Conservation (phyloP, 2,113 vertebrate genomes). For the Festucalex cinctus region DNA sequence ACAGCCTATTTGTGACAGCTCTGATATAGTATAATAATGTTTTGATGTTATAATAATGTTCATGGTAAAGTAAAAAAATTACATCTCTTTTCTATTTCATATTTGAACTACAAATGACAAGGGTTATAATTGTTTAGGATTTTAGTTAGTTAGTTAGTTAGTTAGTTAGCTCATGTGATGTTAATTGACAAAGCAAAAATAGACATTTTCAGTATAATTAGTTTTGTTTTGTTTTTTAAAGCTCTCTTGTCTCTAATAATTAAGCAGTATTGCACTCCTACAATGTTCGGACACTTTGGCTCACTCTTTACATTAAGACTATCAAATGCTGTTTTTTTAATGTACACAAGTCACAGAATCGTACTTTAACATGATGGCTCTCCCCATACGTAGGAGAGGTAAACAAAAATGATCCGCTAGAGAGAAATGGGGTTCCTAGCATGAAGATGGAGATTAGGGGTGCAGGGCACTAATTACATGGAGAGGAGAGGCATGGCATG, state of each 20-base stretch:
- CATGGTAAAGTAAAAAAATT: background rate
- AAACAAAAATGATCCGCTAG: slow-evolving; percentile 1
- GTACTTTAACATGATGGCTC: slow-evolving; percentile 3
- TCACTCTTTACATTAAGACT: background rate
- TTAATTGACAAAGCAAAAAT: too few relatives aligned
- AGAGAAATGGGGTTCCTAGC: slow-evolving; percentile 7
- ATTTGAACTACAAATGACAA: background rate
- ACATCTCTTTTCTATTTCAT: background rate
- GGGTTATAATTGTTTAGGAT: too few relatives aligned
- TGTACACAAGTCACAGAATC: slow-evolving; percentile 14
- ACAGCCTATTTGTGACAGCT: background rate
- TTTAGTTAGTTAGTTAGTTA: too few relatives aligned
- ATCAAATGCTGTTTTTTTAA: background rate
- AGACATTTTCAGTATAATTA: too few relatives aligned
- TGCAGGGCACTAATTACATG: slow-evolving; percentile 28
- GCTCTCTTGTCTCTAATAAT: background rate
- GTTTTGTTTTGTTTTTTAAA: too few relatives aligned
- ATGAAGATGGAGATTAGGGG: background rate
- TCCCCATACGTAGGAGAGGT: slow-evolving; percentile 3
- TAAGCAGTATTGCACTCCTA: background rate
- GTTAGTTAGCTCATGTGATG: too few relatives aligned
- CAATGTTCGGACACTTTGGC: background rate
- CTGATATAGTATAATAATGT: too few relatives aligned
- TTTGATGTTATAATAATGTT: background rate
- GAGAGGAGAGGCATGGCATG: slow-evolving; percentile 24